Conservation (phyloP, 2,888 invertebrate genomes). For the Sussaba pulchella region DNA sequence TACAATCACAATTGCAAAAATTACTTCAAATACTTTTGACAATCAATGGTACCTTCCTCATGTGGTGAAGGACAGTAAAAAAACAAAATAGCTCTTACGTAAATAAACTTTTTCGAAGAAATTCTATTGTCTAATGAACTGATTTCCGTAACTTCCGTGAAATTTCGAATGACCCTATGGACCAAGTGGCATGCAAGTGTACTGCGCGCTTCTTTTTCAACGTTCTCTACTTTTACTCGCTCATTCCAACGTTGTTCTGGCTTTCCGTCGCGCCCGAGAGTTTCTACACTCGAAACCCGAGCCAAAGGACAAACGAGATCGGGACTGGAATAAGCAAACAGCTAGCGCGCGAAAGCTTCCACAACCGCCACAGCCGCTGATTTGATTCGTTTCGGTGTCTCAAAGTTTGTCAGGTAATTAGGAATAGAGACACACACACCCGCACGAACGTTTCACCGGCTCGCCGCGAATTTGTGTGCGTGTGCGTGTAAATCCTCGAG, state of each 20-base stretch:
- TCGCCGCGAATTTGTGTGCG: not conserved
- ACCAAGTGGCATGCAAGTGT: not conserved
- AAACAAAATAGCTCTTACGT: too few species aligned
- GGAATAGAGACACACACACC: conserved; percentile 70
- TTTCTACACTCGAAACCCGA: conserved; percentile 25
- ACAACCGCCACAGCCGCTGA: conserved; percentile 53
- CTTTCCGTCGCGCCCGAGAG: conserved; percentile 11
- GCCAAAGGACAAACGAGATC: conserved; percentile 20
- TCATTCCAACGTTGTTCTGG: not conserved
- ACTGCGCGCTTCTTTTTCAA: not conserved
- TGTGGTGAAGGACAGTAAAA: too few species aligned
- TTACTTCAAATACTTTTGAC: too few species aligned
- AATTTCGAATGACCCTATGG: not conserved
- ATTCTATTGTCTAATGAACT: too few species aligned
- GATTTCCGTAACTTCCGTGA: too few species aligned
- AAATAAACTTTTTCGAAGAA: too few species aligned
- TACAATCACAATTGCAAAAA: too few species aligned
- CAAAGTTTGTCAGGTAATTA: conserved; percentile 76
- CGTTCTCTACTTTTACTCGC: conserved; percentile 6
- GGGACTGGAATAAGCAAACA: conserved; percentile 44
- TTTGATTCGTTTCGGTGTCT: conserved; percentile 66
- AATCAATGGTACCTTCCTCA: too few species aligned
- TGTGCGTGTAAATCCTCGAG: conserved; percentile 10
- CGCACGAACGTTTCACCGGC: not conserved
- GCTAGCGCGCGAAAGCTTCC: conserved; percentile 23